Conservation (phyloP, 2,888 invertebrate genomes). For the Choreutis nemorana region DNA sequence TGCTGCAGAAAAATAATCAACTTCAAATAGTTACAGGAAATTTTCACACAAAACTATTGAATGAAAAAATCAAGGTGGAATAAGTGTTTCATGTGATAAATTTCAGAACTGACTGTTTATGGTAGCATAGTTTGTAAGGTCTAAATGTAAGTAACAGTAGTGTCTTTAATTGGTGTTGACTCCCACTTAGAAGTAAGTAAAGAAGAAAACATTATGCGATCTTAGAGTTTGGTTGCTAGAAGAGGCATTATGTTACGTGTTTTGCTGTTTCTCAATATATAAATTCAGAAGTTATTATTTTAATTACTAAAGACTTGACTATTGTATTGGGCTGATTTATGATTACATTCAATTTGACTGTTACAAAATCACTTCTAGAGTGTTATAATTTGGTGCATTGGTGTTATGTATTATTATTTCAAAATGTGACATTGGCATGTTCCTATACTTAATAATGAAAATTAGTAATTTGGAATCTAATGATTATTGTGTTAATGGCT, state of each 20-base stretch:
- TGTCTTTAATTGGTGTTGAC: constrained; percentile 20
- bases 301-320: too few relatives aligned
- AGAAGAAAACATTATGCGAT: too few relatives aligned
- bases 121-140: constrained; percentile 41
- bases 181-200: constrained; percentile 20
- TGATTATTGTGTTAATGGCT: background rate
- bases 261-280: too few relatives aligned
- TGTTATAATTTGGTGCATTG: too few relatives aligned
- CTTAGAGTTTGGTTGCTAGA: constrained; percentile 20
- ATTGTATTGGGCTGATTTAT: too few relatives aligned
- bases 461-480: constrained; percentile 1
- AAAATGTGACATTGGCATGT: constrained; percentile 29
- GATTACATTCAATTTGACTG: too few relatives aligned
- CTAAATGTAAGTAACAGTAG: constrained; percentile 36
- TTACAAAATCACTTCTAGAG: too few relatives aligned
- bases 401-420: too few relatives aligned
- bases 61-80: background rate
- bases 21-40: too few relatives aligned
- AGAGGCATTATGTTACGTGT: constrained; percentile 19
- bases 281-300: too few relatives aligned
- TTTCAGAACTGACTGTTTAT: constrained; percentile 51
- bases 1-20: too few relatives aligned
- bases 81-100: constrained; percentile 23
- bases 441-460: constrained; percentile 21
- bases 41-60: background rate